A percentile compares a stretch with the other conserved stretches of the same genome.
Conservation (phyloP, 1,140 invertebrate species). For the Drosophila rufa region DNA sequence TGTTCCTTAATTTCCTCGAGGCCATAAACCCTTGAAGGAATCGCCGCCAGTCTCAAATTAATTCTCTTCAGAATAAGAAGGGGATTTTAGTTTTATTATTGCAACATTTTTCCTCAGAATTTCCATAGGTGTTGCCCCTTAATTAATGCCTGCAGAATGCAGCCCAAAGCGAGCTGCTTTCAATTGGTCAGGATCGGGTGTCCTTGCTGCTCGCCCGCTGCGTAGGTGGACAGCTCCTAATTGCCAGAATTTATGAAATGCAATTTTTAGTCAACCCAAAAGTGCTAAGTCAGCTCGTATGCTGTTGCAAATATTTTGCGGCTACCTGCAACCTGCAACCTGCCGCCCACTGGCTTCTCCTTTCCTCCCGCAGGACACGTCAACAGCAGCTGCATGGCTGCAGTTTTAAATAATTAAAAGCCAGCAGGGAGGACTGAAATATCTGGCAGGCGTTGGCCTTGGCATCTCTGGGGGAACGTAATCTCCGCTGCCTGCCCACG, state of each 20-base stretch:
- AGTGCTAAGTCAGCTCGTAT: constrained; percentile 43
- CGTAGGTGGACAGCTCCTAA: constrained; percentile 50
- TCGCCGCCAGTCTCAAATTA: constrained; percentile 7
- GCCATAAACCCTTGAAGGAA: not conserved
- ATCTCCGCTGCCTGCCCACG: constrained; percentile 39
- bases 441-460: constrained; percentile 45
- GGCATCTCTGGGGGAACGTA: constrained; percentile 16
- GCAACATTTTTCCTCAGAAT: not conserved
- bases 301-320: constrained; percentile 63
- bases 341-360: not conserved
- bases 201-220: constrained; percentile 1
- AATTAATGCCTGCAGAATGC: not conserved
- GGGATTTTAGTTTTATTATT: not conserved
- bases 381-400: constrained; percentile 64
- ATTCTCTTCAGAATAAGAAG: not conserved
- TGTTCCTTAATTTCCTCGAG: not conserved
- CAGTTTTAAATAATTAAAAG: constrained; percentile 80
- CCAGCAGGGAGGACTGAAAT: constrained; percentile 50
- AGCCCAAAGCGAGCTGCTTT: not conserved
- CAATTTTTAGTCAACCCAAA: constrained; percentile 50
- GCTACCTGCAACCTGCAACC: constrained; percentile 8
- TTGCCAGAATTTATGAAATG: constrained; percentile 67
- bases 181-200: constrained; percentile 5
- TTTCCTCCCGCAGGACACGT: constrained; percentile 43
- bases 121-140: not conserved